phyloP scores from a whole-genome alignment of 2,888 invertebrate genomes.

The Biston betularia region DNA sequence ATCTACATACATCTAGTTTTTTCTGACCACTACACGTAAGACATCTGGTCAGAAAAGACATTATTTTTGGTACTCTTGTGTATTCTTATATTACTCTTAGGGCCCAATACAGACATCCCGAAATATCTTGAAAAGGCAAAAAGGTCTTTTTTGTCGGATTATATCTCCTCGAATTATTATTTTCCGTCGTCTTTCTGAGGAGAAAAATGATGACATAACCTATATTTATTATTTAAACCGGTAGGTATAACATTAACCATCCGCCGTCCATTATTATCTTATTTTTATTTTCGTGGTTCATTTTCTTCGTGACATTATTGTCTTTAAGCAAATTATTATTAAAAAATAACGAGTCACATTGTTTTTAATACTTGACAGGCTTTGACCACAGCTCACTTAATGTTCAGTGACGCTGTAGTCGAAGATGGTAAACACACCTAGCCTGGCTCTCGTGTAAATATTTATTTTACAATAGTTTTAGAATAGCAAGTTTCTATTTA shows the following conservation, averaged over 20 bases:
- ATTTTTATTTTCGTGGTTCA: not conserved
- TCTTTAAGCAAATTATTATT: too few relatives aligned
- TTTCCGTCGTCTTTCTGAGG: constrained; percentile 47
- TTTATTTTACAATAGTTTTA: too few relatives aligned
- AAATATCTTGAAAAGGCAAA: constrained; percentile 24
- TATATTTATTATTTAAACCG: not conserved
- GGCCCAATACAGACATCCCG: constrained; percentile 17
- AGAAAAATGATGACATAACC: constrained; percentile 17
- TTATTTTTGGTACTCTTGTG: not conserved
- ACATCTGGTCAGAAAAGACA: not conserved
- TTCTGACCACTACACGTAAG: not conserved
- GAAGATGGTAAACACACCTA: too few relatives aligned
- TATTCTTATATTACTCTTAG: constrained; percentile 2
- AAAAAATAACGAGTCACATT: too few relatives aligned
- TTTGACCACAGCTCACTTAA: too few relatives aligned
- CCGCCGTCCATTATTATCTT: too few relatives aligned
- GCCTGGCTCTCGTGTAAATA: too few relatives aligned
- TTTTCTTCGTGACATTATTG: constrained; percentile 9
- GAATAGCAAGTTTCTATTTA: too few relatives aligned
- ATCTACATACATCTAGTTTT: not conserved
- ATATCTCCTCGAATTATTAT: constrained; percentile 54
- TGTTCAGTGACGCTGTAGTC: too few relatives aligned
- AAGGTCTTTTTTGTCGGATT: constrained; percentile 41
- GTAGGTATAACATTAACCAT: constrained; percentile 4
- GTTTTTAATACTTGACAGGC: too few relatives aligned